Conservation (phyloP, 2,797 vertebrate species). For the Xiphophorus birchmanni region DNA sequence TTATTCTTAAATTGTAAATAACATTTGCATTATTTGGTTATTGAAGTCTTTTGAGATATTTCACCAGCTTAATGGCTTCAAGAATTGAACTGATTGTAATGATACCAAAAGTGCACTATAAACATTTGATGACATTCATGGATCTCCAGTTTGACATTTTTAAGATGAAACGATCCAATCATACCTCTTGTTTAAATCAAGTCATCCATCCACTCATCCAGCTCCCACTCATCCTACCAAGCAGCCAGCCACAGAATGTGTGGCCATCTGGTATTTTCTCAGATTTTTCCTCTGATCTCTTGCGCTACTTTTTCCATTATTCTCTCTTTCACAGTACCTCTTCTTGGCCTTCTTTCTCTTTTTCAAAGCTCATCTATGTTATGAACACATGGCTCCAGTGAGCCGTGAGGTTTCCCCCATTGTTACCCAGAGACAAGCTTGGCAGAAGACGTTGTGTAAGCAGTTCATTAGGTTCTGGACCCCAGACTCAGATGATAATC, state of each 20-base stretch:
- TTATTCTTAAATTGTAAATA: background rate
- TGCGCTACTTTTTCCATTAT: constrained; percentile 29
- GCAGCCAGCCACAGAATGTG: constrained; percentile 26
- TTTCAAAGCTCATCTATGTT: constrained; percentile 35
- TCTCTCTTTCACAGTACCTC: background rate
- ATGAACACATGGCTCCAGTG: constrained; percentile 45
- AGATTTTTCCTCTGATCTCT: constrained; percentile 19
- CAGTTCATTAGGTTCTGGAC: constrained; percentile 56
- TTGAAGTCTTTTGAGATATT: background rate
- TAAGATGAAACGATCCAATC: constrained; percentile 22
- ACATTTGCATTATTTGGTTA: background rate
- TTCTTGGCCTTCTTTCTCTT: constrained; percentile 17
- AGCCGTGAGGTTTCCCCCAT: constrained; percentile 40
- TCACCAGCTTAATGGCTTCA: background rate
- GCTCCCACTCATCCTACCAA: constrained; percentile 8
- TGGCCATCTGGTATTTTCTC: constrained; percentile 48
- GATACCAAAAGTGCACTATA: background rate
- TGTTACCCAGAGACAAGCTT: constrained; percentile 53
- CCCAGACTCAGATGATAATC: constrained; percentile 39
- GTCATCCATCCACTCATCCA: constrained; percentile 5
- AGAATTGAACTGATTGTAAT: background rate
- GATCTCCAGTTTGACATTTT: constrained; percentile 6
- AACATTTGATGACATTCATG: constrained; percentile 2
- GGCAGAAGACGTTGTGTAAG: constrained; percentile 57
- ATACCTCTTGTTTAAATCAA: constrained; percentile 13